phyloP scores from a whole-genome alignment of 2,797 vertebrate genomes.

The Gambelia wislizenii region DNA sequence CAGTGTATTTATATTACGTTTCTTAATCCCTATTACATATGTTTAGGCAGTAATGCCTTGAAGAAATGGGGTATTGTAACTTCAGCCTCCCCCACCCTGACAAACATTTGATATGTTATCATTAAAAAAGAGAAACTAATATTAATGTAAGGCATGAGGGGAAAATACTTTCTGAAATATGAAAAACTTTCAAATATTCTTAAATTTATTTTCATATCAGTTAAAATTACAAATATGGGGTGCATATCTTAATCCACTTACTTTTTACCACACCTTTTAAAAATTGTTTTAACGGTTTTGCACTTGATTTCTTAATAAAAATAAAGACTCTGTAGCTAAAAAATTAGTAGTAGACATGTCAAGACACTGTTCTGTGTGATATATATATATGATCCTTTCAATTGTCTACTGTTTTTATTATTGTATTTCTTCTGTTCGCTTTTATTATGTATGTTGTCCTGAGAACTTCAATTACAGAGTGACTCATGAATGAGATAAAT shows the following conservation, averaged over 20 bases:
- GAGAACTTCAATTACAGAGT: neutral
- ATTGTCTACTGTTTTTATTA: neutral
- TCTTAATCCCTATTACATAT: neutral
- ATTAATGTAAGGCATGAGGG: no score
- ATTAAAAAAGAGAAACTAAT: neutral
- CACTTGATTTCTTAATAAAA: neutral
- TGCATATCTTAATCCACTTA: neutral
- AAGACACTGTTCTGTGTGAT: neutral
- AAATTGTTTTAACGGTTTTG: neutral
- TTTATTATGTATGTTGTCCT: neutral
- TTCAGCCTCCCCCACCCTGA: neutral
- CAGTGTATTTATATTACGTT: neutral
- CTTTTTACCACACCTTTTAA: neutral
- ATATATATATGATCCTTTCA: neutral
- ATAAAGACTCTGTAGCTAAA: neutral
- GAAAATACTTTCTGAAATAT: neutral
- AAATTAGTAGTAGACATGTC: neutral
- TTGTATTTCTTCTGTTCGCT: neutral
- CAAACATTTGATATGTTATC: neutral
- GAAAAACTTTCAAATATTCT: neutral
- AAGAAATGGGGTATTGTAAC: neutral
- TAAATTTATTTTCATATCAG: neutral
- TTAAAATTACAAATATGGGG: neutral
- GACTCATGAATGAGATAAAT: neutral
- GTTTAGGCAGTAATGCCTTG: neutral